A percentile compares a stretch with the other conserved stretches of the same genome.
These are phyloP conservation scores for Mallotus villosus DNA, from an alignment of 2,797 vertebrate genomes.

Conservation along the genomic window DNA sequence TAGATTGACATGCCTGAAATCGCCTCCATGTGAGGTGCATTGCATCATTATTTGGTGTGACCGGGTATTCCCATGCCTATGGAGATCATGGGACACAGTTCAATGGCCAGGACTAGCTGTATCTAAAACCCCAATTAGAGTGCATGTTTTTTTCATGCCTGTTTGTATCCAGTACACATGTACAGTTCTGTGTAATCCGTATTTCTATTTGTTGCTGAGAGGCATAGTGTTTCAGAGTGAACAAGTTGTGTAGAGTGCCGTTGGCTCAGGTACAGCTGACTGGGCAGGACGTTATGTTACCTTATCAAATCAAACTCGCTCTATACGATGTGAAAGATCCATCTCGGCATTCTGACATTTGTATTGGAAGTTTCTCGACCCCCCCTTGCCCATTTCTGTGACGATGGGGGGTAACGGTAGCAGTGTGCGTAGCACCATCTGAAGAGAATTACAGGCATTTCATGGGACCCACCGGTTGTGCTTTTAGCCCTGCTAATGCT, in stretches of 20 bases:
- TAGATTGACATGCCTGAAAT: constrained; percentile 20
- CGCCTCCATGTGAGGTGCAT: constrained; percentile 8
- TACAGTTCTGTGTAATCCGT: constrained; percentile 45
- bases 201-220: constrained; percentile 19
- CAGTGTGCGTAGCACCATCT: constrained; percentile 74
- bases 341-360: constrained; percentile 38
- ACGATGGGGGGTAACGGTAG: constrained; percentile 73
- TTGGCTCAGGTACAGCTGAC: constrained; percentile 53
- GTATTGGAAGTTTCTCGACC: constrained; percentile 59
- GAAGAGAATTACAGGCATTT: constrained; percentile 76
- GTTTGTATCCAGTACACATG: constrained; percentile 31
- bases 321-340: constrained; percentile 24
- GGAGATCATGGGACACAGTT: background rate
- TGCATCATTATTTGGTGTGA: constrained; percentile 24
- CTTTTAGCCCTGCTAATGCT: constrained; percentile 72
- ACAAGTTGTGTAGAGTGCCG: constrained; percentile 26
- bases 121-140: constrained; percentile 25
- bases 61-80: constrained; percentile 25
- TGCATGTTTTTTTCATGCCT: constrained; percentile 30
- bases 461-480: constrained; percentile 79
- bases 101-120: background rate
- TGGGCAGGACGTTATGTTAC: constrained; percentile 55
- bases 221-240: constrained; percentile 37
- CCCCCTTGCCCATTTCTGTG: constrained; percentile 54
- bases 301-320: constrained; percentile 42